Conservation (phyloP, 2,888 invertebrate genomes). For the Andrena minutula region DNA sequence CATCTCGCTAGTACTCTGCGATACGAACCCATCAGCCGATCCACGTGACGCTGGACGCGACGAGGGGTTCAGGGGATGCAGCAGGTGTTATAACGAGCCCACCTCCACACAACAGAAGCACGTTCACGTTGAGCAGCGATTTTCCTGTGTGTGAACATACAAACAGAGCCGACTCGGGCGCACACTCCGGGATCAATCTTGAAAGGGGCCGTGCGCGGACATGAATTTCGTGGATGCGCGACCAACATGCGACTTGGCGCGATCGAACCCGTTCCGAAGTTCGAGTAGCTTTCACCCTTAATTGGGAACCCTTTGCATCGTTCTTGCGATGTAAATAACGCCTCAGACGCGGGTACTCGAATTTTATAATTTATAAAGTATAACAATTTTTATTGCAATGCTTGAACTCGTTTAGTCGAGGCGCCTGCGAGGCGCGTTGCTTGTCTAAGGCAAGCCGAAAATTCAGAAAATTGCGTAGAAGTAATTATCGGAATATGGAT, state of each 20-base stretch:
- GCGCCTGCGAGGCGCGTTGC: no score
- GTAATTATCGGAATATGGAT: no score
- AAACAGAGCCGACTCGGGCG: conserved; percentile 67
- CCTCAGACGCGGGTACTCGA: no score
- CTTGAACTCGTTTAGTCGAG: no score
- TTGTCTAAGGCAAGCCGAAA: no score
- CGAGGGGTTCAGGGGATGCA: conserved; percentile 49
- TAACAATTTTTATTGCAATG: no score
- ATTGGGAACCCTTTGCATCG: neutral
- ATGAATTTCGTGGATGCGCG: conserved; percentile 67
- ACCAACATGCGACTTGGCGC: neutral
- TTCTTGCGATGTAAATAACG: neutral
- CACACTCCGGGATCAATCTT: conserved; percentile 72
- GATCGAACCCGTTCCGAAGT: neutral
- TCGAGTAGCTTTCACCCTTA: neutral
- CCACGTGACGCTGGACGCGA: conserved; percentile 42
- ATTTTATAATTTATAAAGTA: no score
- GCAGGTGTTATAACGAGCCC: conserved; percentile 57
- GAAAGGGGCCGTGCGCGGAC: conserved; percentile 72
- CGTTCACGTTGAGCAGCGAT: conserved; percentile 47
- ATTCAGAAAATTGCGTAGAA: no score
- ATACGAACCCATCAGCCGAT: conserved; percentile 57
- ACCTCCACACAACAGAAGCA: conserved; percentile 48
- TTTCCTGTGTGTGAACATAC: conserved; percentile 63
- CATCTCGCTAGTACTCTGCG: conserved; percentile 11